Conservation (phyloP, 1,140 invertebrate genomes). For the Oreohelix idahoensis region DNA sequence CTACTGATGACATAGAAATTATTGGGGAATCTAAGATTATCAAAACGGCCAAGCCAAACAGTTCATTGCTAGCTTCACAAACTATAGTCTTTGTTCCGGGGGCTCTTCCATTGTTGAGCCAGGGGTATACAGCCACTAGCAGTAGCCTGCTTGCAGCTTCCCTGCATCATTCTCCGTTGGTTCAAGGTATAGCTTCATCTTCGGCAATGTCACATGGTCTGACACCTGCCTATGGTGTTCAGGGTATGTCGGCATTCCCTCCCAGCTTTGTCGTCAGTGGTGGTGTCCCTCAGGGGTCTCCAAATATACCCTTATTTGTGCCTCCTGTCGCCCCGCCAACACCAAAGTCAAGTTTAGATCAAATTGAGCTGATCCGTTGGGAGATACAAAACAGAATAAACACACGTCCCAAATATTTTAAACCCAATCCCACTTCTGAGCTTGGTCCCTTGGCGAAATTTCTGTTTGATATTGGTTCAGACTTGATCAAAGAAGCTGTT, state of each 20-base stretch:
- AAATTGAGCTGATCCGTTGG: slow-evolving; percentile 59
- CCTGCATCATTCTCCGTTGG: neutral
- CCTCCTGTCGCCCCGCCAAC: slow-evolving; percentile 80
- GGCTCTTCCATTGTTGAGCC: neutral
- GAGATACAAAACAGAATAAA: slow-evolving; percentile 58
- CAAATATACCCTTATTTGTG: neutral
- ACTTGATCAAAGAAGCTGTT: slow-evolving; percentile 92
- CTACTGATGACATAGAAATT: slow-evolving; percentile 40
- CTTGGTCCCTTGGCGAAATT: slow-evolving; percentile 87
- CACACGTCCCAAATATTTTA: slow-evolving; percentile 59
- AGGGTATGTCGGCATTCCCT: neutral
- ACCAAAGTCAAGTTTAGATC: slow-evolving; percentile 67
- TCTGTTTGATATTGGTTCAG: slow-evolving; percentile 92
- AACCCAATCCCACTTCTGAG: slow-evolving; percentile 57
- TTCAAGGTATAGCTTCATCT: neutral
- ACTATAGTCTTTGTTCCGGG: slow-evolving; percentile 23
- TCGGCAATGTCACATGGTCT: neutral
- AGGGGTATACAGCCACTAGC: neutral
- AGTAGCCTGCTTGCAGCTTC: neutral
- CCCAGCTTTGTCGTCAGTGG: neutral
- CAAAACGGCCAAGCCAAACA: slow-evolving; percentile 57
- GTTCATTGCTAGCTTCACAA: slow-evolving; percentile 17
- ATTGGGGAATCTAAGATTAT: slow-evolving; percentile 35
- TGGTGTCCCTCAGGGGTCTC: neutral
- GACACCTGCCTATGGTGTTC: neutral